Evolutionary conservation across 1,140 invertebrate genomes (phyloP).

Genomic region (Drosophila elegans): DNA sequence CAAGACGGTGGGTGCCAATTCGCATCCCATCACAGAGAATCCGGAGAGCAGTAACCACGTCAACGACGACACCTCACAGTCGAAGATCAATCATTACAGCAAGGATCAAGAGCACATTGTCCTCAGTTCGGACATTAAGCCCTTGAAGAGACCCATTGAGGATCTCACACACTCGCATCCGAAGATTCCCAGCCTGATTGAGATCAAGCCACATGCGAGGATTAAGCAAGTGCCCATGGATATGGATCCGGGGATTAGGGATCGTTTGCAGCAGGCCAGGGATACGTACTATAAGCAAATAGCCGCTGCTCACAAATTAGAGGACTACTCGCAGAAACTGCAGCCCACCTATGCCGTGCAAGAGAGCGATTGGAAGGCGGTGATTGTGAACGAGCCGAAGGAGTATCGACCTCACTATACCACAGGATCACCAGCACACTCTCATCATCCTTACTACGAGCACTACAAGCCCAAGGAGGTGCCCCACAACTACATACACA

Average conservation of each 20-base stretch:
- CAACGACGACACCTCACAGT: conserved; percentile 80
- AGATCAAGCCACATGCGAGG: conserved; percentile 79
- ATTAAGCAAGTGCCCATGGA: conserved; percentile 83
- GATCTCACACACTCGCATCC: conserved; percentile 79
- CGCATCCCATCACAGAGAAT: conserved; percentile 85
- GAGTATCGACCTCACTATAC: conserved; percentile 68
- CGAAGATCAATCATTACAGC: conserved; percentile 84
- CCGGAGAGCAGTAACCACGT: conserved; percentile 58
- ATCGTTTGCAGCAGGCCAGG: conserved; percentile 64
- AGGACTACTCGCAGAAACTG: conserved; percentile 54
- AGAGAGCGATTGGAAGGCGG: conserved; percentile 77
- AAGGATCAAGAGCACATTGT: conserved; percentile 84
- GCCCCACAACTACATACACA: conserved; percentile 66
- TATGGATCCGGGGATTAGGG: conserved; percentile 71
- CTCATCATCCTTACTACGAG: conserved; percentile 62
- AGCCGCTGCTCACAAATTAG: conserved; percentile 54
- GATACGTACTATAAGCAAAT: conserved; percentile 79
- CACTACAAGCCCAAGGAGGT: conserved; percentile 68
- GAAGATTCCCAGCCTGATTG: conserved; percentile 76
- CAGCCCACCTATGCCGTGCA: conserved; percentile 57
- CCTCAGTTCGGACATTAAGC: conserved; percentile 82
- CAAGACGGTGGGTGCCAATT: conserved; percentile 86
- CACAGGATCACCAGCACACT: conserved; percentile 36
- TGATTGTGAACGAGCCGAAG: conserved; percentile 70
- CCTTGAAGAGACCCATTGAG: conserved; percentile 73